Conservation (phyloP, 2,797 vertebrate species). For the Dallia pectoralis region DNA sequence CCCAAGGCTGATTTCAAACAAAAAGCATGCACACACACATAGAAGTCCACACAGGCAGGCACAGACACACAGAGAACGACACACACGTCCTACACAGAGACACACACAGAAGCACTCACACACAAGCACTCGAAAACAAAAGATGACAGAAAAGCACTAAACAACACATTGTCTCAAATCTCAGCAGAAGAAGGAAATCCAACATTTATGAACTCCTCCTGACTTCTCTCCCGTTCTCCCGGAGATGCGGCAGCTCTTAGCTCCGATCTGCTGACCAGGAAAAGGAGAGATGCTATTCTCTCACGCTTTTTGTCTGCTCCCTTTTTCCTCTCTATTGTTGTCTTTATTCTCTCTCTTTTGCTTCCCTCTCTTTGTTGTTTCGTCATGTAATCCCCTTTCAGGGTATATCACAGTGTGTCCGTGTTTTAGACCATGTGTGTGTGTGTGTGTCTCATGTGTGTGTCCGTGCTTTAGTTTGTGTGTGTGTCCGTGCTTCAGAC, state of each 20-base stretch:
- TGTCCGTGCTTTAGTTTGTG: background rate
- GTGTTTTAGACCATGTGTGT: background rate
- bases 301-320: background rate
- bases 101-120: conserved; percentile 8
- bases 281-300: background rate
- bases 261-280: background rate
- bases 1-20: conserved; percentile 4
- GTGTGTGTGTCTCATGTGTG: background rate
- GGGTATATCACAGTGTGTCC: background rate
- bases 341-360: background rate
- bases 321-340: background rate
- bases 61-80: conserved; percentile 18
- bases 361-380: background rate
- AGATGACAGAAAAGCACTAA: conserved; percentile 54
- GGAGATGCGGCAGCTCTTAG: background rate
- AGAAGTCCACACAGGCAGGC: conserved; percentile 6
- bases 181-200: conserved; percentile 55
- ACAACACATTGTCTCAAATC: conserved; percentile 59
- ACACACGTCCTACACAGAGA: conserved; percentile 20
- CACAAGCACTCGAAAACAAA: conserved; percentile 45
- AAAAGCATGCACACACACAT: conserved; percentile 7
- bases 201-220: conserved; percentile 63
- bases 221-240: background rate
- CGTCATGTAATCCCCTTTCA: background rate
- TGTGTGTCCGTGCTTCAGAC: background rate